Conservation (phyloP, 2,888 invertebrate species). For the Volucella bombylans region DNA sequence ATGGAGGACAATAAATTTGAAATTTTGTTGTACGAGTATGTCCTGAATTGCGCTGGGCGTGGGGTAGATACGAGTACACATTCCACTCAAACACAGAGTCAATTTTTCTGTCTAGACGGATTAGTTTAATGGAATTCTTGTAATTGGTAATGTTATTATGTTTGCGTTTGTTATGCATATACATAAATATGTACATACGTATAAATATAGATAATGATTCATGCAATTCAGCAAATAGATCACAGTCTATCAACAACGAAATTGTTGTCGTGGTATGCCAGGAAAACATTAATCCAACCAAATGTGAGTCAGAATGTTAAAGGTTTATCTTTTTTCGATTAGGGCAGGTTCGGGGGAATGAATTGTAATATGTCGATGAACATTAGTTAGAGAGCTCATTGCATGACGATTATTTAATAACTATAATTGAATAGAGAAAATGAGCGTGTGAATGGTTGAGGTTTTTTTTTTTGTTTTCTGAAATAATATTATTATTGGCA, state of each 20-base stretch:
- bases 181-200: background rate
- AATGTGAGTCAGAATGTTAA: background rate
- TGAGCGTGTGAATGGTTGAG: background rate
- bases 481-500: too few relatives aligned
- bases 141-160: constrained; percentile 34
- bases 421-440: background rate
- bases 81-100: background rate
- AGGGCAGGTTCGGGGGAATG: background rate
- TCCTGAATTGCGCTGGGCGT: background rate
- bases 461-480: too few relatives aligned
- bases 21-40: background rate
- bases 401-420: background rate
- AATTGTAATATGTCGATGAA: background rate
- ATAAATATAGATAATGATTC: background rate
- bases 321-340: constrained; percentile 7
- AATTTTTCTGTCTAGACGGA: constrained; percentile 52
- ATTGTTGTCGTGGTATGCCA: background rate
- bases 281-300: background rate
- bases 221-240: too few relatives aligned
- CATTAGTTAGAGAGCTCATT: background rate
- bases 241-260: background rate
- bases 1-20: constrained; percentile 47
- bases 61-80: background rate
- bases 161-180: background rate
- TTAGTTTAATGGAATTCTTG: constrained; percentile 42